Conservation (phyloP, 1,140 invertebrate genomes). For the Zophobas morio region DNA sequence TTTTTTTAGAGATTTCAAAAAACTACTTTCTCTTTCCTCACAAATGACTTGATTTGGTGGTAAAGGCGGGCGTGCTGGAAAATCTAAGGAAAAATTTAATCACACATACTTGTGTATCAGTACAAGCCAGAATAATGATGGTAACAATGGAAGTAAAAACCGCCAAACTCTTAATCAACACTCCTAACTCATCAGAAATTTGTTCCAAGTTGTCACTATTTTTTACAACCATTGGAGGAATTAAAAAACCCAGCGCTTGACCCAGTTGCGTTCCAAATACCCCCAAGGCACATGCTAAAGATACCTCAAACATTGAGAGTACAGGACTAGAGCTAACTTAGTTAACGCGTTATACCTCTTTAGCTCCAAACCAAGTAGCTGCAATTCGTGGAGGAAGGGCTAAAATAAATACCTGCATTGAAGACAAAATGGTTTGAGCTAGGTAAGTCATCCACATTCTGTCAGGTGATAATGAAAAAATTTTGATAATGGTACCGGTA, state of each 20-base stretch:
- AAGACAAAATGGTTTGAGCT: constrained; percentile 79
- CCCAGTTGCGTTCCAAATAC: constrained; percentile 85
- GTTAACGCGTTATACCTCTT: constrained; percentile 72
- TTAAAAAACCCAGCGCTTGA: constrained; percentile 66
- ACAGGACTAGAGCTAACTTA: constrained; percentile 29
- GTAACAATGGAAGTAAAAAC: constrained; percentile 50
- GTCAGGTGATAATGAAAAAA: constrained; percentile 73
- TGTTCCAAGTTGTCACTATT: constrained; percentile 66
- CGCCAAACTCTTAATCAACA: constrained; percentile 44
- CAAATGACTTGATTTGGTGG: constrained; percentile 33
- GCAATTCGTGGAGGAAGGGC: constrained; percentile 81
- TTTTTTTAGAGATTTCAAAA: constrained; percentile 46
- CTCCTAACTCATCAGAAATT: constrained; percentile 64
- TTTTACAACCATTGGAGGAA: constrained; percentile 68
- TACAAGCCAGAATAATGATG: constrained; percentile 51
- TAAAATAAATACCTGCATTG: constrained; percentile 78
- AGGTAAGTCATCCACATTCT: constrained; percentile 76
- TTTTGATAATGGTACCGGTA: constrained; percentile 83
- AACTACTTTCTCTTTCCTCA: constrained; percentile 45
- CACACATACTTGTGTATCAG: neutral
- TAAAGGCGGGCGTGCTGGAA: constrained; percentile 47
- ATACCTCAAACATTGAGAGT: constrained; percentile 66
- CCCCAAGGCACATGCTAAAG: constrained; percentile 83
- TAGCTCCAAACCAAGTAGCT: constrained; percentile 72
- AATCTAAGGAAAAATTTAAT: constrained; percentile 45